Conservation (phyloP, 2,113 vertebrate species). For the Phyllostomus discolor region DNA sequence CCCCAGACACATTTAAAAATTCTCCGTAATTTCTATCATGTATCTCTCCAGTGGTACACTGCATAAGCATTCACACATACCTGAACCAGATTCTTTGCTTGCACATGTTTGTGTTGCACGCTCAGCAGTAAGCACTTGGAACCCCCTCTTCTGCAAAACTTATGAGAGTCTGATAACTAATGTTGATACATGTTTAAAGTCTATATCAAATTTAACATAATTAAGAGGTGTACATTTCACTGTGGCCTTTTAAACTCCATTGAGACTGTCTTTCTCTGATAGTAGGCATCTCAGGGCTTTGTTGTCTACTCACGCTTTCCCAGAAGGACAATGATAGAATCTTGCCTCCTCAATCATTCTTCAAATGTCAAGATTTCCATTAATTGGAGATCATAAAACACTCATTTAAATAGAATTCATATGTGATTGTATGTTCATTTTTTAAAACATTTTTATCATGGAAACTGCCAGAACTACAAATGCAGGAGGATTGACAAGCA, state of each 20-base stretch:
- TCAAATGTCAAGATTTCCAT: conserved; percentile 2
- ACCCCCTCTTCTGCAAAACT: background rate
- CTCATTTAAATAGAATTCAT: background rate
- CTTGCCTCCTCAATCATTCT: background rate
- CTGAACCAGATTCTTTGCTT: background rate
- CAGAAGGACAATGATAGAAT: background rate
- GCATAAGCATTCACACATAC: background rate
- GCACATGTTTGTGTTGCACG: background rate
- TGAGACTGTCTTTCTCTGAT: background rate
- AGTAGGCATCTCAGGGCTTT: background rate
- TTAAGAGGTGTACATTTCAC: background rate
- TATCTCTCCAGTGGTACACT: background rate
- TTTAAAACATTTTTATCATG: background rate
- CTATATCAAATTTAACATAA: background rate
- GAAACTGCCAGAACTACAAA: conserved; percentile 35
- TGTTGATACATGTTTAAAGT: background rate
- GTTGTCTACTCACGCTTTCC: background rate
- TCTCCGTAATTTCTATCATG: background rate
- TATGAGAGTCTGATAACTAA: background rate
- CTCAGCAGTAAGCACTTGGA: background rate
- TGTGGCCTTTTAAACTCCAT: background rate
- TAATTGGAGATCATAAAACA: background rate
- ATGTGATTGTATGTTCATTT: background rate
- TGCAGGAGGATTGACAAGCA: background rate
- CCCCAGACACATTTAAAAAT: background rate